Conservation (phyloP, 53 echinoderm and acorn worm species). For the Holothuria leucospilota region DNA sequence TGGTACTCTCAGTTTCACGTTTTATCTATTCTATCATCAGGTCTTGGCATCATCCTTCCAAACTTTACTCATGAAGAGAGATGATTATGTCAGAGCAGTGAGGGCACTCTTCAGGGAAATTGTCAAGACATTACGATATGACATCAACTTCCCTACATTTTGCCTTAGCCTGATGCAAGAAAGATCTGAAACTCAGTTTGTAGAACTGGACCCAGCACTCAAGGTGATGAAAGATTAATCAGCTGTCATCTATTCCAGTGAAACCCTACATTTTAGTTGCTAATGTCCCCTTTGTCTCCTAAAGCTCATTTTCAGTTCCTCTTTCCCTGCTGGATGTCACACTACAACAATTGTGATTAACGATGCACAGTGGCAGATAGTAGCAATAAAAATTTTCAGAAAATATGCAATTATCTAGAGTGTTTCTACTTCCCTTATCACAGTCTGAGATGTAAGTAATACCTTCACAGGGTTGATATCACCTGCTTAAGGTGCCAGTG, state of each 20-base stretch:
- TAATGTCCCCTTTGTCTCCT: too few relatives aligned
- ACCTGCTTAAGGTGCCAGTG: too few relatives aligned
- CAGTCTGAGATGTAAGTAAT: too few relatives aligned
- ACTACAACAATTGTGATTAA: too few relatives aligned
- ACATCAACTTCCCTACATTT: slow-evolving; percentile 85
- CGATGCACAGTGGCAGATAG: too few relatives aligned
- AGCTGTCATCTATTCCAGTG: not conserved
- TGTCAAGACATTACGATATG: slow-evolving; percentile 87
- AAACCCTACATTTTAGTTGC: not conserved
- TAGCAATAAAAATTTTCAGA: too few relatives aligned
- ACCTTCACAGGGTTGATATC: too few relatives aligned
- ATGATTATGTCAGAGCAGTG: slow-evolving; percentile 93
- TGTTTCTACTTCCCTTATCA: too few relatives aligned
- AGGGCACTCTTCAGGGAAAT: slow-evolving; percentile 97
- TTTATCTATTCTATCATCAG: slow-evolving; percentile 34
- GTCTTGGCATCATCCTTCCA: slow-evolving; percentile 91
- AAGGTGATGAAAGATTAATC: slow-evolving; percentile 59
- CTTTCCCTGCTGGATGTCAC: too few relatives aligned
- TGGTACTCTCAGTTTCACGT: too few relatives aligned
- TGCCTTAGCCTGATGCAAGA: slow-evolving; percentile 93
- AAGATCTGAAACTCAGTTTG: slow-evolving; percentile 76
- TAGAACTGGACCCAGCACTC: slow-evolving; percentile 80
- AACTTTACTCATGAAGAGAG: slow-evolving; percentile 86
- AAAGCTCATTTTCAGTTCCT: too few relatives aligned
- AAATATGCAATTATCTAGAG: too few relatives aligned